Evolutionary conservation across 2,113 vertebrate genomes (phyloP).

Genomic region (Nicator chloris): DNA sequence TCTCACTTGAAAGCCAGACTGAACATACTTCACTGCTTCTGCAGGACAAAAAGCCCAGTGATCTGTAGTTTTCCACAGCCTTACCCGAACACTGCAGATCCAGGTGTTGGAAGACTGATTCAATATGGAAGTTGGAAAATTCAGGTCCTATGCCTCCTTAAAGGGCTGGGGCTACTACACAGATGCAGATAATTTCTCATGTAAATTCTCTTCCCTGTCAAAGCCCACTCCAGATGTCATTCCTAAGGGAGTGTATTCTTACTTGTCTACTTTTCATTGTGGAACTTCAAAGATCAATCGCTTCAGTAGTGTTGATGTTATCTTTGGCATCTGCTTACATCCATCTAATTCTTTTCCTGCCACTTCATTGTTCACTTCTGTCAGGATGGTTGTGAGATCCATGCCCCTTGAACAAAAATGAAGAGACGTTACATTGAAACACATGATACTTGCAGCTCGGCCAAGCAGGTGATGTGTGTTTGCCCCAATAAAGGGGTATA

Average conservation of each 20-base stretch:
- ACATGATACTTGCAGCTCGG: background rate
- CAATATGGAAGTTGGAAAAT: background rate
- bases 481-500: background rate
- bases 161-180: background rate
- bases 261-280: background rate
- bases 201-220: background rate
- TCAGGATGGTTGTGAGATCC: conserved; percentile 26
- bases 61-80: background rate
- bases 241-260: background rate
- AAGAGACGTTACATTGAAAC: background rate
- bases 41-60: background rate
- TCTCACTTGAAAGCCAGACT: background rate
- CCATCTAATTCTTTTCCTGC: background rate
- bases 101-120: background rate
- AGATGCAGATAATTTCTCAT: background rate
- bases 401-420: background rate
- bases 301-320: conserved; percentile 38
- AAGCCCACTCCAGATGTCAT: background rate
- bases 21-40: background rate
- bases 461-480: background rate
- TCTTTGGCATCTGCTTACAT: conserved; percentile 47
- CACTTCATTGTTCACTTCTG: conserved; percentile 43
- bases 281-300: conserved; percentile 28
- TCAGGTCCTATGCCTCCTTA: background rate
- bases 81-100: background rate